phyloP scores from a whole-genome alignment of 2,888 invertebrate species.

The Clepsis dumicolana region DNA sequence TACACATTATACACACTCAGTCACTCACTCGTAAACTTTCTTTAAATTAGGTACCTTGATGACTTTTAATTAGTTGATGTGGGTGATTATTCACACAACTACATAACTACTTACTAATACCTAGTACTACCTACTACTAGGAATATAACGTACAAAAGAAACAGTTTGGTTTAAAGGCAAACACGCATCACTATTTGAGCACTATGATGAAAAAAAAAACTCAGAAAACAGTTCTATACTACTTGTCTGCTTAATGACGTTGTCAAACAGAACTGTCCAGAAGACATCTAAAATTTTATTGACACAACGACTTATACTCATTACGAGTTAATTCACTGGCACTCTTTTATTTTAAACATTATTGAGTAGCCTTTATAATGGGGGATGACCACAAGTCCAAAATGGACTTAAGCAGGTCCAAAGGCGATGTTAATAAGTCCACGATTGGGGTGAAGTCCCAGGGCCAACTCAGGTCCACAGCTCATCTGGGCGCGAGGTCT shows the following conservation, averaged over 20 bases:
- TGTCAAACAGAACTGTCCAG: conserved; percentile 10
- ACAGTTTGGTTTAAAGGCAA: no score
- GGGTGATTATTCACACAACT: no score
- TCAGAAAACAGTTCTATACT: no score
- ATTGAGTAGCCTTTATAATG: background rate
- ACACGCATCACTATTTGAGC: no score
- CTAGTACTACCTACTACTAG: no score
- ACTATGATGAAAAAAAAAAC: no score
- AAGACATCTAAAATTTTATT: background rate
- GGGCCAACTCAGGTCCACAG: conserved; percentile 53
- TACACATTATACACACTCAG: no score
- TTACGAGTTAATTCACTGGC: background rate
- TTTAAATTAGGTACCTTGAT: no score
- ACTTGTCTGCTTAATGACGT: background rate
- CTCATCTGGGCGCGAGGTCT: conserved; percentile 52
- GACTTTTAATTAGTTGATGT: no score
- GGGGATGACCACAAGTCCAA: conserved; percentile 13
- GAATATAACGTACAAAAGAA: no score
- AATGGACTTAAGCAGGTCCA: background rate
- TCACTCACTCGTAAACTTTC: no score
- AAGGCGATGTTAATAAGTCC: conserved; percentile 52
- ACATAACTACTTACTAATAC: no score
- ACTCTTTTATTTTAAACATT: background rate
- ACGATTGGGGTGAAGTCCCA: conserved; percentile 49
- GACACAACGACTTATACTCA: background rate